Conservation (phyloP, 2,797 vertebrate genomes). For the Chelonia mydas region DNA sequence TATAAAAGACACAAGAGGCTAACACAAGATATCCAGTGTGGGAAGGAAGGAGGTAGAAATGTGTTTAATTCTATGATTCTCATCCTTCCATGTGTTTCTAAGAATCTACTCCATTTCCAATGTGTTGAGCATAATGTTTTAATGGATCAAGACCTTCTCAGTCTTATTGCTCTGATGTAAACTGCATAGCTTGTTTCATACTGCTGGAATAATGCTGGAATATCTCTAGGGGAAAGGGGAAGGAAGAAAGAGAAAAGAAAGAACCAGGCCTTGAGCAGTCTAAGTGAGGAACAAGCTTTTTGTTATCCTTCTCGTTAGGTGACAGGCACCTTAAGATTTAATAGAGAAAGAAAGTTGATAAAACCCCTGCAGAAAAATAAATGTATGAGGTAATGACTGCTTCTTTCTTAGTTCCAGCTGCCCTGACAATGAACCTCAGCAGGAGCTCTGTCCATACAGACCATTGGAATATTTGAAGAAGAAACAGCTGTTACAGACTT, state of each 20-base stretch:
- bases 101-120: neutral
- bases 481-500: neutral
- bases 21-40: accelerated
- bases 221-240: neutral
- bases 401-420: neutral
- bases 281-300: neutral
- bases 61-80: accelerated
- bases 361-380: neutral
- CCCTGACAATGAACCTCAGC: neutral
- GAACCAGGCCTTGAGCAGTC: neutral
- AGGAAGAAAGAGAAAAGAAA: neutral
- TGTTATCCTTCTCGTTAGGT: neutral
- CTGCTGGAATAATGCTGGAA: neutral
- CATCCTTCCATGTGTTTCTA: neutral
- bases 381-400: neutral
- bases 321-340: neutral
- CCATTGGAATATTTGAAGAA: neutral
- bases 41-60: neutral
- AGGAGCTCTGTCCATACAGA: neutral
- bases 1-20: neutral
- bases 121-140: neutral
- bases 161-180: neutral
- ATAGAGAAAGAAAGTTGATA: neutral
- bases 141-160: neutral
- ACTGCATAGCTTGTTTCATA: neutral